Evolutionary conservation across 2,888 invertebrate species (phyloP).

Genomic region (Geophilus truncorum): DNA sequence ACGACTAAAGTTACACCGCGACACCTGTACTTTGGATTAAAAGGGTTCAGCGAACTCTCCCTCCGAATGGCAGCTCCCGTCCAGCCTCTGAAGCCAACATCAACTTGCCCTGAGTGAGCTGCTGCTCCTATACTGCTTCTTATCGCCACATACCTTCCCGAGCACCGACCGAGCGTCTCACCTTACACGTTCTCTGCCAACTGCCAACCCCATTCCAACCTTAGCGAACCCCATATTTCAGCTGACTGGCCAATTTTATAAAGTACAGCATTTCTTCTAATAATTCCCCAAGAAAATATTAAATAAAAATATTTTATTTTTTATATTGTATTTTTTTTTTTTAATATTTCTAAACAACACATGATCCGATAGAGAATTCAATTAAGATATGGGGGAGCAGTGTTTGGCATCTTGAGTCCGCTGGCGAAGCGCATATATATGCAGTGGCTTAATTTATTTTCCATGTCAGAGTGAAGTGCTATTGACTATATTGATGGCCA

Average conservation of each 20-base stretch:
- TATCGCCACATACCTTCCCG: conserved; percentile 27
- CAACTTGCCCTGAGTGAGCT: background rate
- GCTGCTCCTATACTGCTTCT: background rate
- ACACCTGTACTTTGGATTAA: background rate
- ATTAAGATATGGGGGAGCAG: background rate
- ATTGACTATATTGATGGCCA: conserved; percentile 32
- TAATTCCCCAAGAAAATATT: background rate
- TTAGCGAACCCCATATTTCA: background rate
- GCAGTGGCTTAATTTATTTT: conserved; percentile 32
- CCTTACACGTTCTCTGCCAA: conserved; percentile 28
- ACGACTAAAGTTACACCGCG: background rate
- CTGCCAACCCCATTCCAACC: background rate
- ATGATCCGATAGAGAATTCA: conserved; percentile 21
- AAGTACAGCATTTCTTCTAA: background rate
- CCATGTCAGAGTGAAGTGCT: conserved; percentile 33
- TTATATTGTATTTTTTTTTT: background rate
- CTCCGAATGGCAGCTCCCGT: background rate
- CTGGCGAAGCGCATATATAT: conserved; percentile 21
- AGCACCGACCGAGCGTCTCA: conserved; percentile 25
- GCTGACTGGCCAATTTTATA: conserved; percentile 22
- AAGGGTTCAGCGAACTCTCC: background rate
- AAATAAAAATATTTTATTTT: background rate
- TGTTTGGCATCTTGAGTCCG: conserved; percentile 21
- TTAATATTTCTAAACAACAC: background rate
- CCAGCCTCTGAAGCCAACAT: background rate